Conservation (phyloP, 2,888 invertebrate species). For the Pseudococcus jackbeardsleyi region DNA sequence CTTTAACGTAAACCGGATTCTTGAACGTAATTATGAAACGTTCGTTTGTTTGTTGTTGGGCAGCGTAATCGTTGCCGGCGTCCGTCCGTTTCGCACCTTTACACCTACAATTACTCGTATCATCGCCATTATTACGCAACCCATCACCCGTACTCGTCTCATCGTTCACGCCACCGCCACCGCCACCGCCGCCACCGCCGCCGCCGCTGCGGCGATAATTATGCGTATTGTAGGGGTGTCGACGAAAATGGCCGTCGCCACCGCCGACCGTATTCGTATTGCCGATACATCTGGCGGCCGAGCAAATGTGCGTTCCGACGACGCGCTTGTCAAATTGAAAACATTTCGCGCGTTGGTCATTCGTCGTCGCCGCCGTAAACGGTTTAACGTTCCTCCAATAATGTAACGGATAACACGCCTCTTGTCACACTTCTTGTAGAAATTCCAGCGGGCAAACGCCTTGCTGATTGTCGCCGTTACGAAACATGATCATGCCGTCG, state of each 20-base stretch:
- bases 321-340: background rate
- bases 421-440: constrained; percentile 92
- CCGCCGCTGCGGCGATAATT: background rate
- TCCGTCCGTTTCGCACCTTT: too few species aligned
- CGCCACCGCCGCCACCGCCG: background rate
- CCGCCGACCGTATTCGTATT: background rate
- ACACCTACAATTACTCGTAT: too few species aligned
- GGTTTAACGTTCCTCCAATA: constrained; percentile 55
- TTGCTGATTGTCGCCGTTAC: constrained; percentile 92
- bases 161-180: background rate
- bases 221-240: too few species aligned
- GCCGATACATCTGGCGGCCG: constrained; percentile 34
- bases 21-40: constrained; percentile 62
- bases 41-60: constrained; percentile 47
- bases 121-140: too few species aligned
- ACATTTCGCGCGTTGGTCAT: background rate
- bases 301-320: constrained; percentile 55
- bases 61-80: too few species aligned
- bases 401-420: constrained; percentile 56
- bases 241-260: background rate
- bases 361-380: background rate
- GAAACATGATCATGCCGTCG: constrained; percentile 93
- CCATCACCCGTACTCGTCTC: background rate
- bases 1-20: constrained; percentile 59
- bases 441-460: constrained; percentile 95